phyloP scores from a whole-genome alignment of 53 echinoderm and acorn worm genomes.

The Stichopus horrens region DNA sequence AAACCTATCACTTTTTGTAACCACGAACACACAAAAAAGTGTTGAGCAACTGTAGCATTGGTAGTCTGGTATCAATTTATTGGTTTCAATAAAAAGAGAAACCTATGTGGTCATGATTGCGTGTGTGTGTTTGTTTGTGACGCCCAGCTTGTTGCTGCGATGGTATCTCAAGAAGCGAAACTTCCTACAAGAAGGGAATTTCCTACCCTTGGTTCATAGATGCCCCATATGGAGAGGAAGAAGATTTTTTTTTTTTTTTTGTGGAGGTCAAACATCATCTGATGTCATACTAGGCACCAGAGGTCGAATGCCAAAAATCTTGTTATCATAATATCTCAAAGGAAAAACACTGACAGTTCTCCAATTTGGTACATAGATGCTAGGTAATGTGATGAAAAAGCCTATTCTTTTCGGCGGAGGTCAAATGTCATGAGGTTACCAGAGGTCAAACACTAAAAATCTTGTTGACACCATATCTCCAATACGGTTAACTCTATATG shows the following conservation, averaged over 20 bases:
- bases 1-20: too few species aligned
- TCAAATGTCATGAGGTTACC: background rate
- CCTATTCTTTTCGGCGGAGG: background rate
- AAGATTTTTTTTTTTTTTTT: background rate
- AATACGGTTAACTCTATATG: background rate
- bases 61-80: too few species aligned
- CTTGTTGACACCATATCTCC: background rate
- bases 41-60: too few species aligned
- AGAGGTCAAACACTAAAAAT: background rate
- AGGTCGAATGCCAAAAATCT: background rate
- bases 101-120: background rate
- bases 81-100: too few species aligned
- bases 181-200: background rate
- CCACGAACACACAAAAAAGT: too few species aligned
- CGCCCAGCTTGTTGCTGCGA: background rate
- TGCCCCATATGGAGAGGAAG: background rate
- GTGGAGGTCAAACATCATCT: too few species aligned
- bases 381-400: background rate
- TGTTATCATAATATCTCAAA: background rate
- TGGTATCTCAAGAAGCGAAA: background rate
- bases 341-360: background rate
- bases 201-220: background rate
- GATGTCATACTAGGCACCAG: too few species aligned
- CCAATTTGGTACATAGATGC: background rate
- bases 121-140: background rate